Evolutionary conservation across 2,888 invertebrate genomes (phyloP), one percentile per base, ranked within the genome.

Genomic region (Stegana nigrithorax): DNA sequence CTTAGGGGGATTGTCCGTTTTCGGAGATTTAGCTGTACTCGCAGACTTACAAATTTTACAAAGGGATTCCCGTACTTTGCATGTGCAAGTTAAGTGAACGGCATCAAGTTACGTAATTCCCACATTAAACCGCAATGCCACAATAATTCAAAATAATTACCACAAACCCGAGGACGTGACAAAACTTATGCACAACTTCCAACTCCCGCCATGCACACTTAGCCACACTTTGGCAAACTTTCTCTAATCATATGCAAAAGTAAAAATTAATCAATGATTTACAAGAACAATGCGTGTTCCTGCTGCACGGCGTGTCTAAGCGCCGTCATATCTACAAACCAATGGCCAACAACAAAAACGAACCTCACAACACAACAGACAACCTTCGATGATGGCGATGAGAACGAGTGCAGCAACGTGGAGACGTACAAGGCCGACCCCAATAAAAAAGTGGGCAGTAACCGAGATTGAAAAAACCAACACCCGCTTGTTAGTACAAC

Each of bases 231-330:
- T n/a, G n/a, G n/a, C n/a, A n/a, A n/a, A 73, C 68, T 78, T 78
- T 72, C 66, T 64, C 67, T 75, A 78, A 78, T 77, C 71, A 69
- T 72, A 80, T 77, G 78, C 78, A 81, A 78, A 73, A 71, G 76
- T 69, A 69, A 69, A 77, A 81, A 78, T 81, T 81, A 81, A 81
- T 81, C 81, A 81, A 79, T 81, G 81, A 79, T 78, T 77, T 81
- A 81, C 81, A 81, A 73, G 73, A 80, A 78, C 75, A 81, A 78
- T 73, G 77, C 75, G 80, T 78, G 76, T 67, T 68, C 70, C 70
- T 68, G 1, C 23, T 25, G 12, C 12, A 17, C 19, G 10, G 8
- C 25, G 1, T 59, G 63, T 2, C 10, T 7, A n/a, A 36, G 45
- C n/a, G n/a, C n/a, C n/a, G n/a, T n/a, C n/a, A n/a, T 45, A 45